Evolutionary conservation across 2,888 invertebrate species (phyloP), one percentile per base, ranked within the genome.

Genomic region (Mayetiola destructor): DNA sequence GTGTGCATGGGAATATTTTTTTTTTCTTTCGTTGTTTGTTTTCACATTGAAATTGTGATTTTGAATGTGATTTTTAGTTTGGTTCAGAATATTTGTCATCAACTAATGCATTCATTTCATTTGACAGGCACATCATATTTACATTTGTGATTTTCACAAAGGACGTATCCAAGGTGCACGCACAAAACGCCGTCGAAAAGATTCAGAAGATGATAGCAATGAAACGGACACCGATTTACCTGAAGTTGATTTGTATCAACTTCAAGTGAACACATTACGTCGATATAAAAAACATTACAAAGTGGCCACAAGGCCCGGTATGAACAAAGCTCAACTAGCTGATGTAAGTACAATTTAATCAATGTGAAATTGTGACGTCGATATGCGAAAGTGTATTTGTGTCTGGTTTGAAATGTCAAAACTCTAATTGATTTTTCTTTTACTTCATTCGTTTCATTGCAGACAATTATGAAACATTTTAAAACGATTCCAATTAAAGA

Each of bases 71-170:
- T 27, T 27, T 48, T 40, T 21, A 21, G n/a, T n/a, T n/a, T n/a
- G n/a, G n/a, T n/a, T n/a, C n/a, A n/a, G n/a, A n/a, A n/a, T n/a
- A n/a, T n/a, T n/a, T 40, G 3, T 23, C n/a, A n/a, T 48, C 39
- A 10, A 18, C 10, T 39, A 18, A 6, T 9, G 2, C 18, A 4
- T 23, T 53, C 9, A 2, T 30, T 52, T 52, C 32, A 9, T 54
- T 59, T 71, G 69, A 53, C 72, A 92, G 92, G 92, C 90, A 37
- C 81, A 88, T 64, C 95, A 96, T 69, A 91, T 88, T 64, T 95
- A 96, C 70, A 96, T 96, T 66, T 96, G 96, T 74, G 96, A 96
- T 69, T 85, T 85, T 68, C 96, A 96, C 73, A 96, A 96, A 74
- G 85, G 85, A 69, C 86, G 94, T 67, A 96, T 96, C 64, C 95